Evolutionary conservation across 2,113 vertebrate species (phyloP).

Genomic region (Cephalopterus ornatus): DNA sequence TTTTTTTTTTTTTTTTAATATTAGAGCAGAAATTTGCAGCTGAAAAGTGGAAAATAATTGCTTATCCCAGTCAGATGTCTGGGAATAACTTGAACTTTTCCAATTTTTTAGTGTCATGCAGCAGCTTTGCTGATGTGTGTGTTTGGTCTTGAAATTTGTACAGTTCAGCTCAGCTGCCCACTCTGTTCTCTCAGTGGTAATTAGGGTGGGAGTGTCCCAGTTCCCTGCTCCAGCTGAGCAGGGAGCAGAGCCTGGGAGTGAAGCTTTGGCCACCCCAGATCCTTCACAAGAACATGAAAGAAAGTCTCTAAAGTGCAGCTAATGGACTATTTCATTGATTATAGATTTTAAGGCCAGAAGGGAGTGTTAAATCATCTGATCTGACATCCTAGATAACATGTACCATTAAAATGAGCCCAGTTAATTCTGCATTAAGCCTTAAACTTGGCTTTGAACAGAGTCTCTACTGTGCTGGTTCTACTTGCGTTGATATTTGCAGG

Average conservation of each 20-base stretch:
- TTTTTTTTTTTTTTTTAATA: background rate
- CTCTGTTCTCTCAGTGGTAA: background rate
- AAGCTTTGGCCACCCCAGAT: background rate
- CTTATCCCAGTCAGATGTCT: background rate
- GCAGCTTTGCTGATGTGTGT: fast-evolving
- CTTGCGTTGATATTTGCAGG: background rate
- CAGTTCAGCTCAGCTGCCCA: fast-evolving
- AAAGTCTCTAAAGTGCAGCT: background rate
- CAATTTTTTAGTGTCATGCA: background rate
- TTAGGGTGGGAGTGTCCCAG: fast-evolving
- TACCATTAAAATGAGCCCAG: background rate
- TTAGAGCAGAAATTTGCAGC: background rate
- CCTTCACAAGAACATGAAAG: fast-evolving
- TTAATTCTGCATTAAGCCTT: background rate
- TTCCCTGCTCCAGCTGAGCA: background rate
- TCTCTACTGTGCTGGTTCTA: background rate
- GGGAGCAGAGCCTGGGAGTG: fast-evolving
- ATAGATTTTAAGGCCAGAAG: background rate
- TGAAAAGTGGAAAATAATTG: background rate
- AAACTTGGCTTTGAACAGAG: background rate
- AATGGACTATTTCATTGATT: background rate
- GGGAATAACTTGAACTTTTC: background rate
- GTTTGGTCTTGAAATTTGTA: background rate
- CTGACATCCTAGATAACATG: background rate
- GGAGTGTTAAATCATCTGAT: background rate